Conservation (phyloP, 2,797 vertebrate species). For the Leucoraja ocellata region DNA sequence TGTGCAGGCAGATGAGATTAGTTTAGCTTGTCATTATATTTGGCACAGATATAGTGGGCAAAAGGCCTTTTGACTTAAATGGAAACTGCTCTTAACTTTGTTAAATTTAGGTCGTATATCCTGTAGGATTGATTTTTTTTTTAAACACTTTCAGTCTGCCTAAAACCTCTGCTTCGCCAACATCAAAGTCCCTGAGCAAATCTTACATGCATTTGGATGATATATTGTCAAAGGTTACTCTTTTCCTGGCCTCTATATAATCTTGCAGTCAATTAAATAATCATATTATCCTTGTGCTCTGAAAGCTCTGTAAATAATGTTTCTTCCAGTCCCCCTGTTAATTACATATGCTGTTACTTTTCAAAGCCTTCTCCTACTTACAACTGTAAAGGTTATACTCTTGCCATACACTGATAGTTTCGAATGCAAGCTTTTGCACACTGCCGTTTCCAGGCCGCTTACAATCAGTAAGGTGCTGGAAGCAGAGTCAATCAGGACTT, state of each 20-base stretch:
- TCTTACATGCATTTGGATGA: constrained; percentile 14
- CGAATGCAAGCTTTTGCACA: neutral
- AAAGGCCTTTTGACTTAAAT: neutral
- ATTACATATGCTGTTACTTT: neutral
- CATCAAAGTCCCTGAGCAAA: constrained; percentile 9
- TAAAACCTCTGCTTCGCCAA: neutral
- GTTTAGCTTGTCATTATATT: too few species aligned
- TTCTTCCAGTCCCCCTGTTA: neutral
- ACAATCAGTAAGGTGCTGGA: too few species aligned
- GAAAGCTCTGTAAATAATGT: constrained; percentile 19
- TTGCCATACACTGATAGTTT: neutral
- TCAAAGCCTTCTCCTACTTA: neutral
- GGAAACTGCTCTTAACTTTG: neutral
- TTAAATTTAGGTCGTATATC: neutral
- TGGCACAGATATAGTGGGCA: too few species aligned
- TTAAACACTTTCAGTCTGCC: neutral
- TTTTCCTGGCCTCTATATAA: neutral
- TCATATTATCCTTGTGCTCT: neutral
- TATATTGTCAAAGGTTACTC: neutral
- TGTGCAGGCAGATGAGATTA: too few species aligned
- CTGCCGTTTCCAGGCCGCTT: too few species aligned
- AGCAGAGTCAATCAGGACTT: too few species aligned
- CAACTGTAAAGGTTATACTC: neutral
- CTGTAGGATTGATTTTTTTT: neutral
- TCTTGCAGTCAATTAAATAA: neutral